Conservation (phyloP, 2,797 vertebrate species). For the Psittacula echo region DNA sequence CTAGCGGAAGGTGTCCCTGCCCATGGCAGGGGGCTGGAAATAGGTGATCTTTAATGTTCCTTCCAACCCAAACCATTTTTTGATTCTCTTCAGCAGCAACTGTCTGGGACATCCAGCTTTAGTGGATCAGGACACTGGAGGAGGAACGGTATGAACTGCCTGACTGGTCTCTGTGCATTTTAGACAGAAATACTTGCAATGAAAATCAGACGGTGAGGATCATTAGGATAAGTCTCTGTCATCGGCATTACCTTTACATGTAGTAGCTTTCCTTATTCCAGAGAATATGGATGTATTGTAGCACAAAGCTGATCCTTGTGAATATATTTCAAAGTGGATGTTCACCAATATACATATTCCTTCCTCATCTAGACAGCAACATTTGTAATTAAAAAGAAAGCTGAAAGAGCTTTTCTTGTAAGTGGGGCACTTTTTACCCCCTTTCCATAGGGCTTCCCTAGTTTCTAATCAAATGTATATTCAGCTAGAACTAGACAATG, state of each 20-base stretch:
- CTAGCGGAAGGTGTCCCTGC: background rate
- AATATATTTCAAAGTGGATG: background rate
- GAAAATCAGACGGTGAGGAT: background rate
- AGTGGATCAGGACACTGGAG: background rate
- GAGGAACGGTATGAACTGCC: background rate
- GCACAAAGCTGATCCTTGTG: background rate
- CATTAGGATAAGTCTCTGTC: background rate
- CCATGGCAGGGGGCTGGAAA: background rate
- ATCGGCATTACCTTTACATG: background rate
- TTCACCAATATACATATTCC: background rate
- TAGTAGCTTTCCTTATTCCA: background rate
- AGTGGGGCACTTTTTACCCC: background rate
- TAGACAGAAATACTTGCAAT: background rate
- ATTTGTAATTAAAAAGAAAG: background rate
- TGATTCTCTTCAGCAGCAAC: background rate
- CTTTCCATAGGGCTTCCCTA: background rate
- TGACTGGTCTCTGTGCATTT: background rate
- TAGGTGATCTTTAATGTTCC: background rate
- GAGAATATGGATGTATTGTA: accelerated
- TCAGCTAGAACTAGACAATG: background rate
- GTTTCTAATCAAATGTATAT: background rate
- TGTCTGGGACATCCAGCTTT: background rate
- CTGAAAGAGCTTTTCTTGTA: background rate
- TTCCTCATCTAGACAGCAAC: background rate
- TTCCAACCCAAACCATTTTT: background rate